phyloP scores from a whole-genome alignment of 1,140 invertebrate genomes.

The Campoletis sonorensis region DNA sequence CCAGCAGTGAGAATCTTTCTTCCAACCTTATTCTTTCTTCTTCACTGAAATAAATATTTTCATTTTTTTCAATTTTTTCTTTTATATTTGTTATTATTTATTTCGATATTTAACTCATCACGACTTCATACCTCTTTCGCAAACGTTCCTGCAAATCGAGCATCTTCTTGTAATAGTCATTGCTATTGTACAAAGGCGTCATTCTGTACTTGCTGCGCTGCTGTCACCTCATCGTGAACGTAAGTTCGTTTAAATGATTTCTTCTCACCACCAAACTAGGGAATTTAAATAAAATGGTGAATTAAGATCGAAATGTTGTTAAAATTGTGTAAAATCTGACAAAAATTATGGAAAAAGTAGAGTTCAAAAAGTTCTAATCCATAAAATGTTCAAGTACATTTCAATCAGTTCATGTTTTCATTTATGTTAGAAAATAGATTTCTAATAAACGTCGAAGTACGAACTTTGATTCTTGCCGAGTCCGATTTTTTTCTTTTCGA shows the following conservation, averaged over 20 bases:
- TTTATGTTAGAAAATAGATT: too few relatives aligned
- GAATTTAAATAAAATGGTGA: too few relatives aligned
- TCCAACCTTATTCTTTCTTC: conserved; percentile 72
- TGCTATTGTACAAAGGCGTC: conserved; percentile 61
- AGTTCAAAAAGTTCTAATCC: too few relatives aligned
- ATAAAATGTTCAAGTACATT: too few relatives aligned
- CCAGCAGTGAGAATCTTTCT: conserved; percentile 68
- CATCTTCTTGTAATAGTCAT: conserved; percentile 70
- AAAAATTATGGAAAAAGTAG: neutral
- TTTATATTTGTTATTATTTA: neutral
- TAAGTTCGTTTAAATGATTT: neutral
- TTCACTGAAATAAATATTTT: conserved; percentile 65
- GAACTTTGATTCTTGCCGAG: too few relatives aligned
- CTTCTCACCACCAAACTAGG: neutral
- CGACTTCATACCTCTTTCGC: conserved; percentile 66
- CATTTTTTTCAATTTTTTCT: conserved; percentile 17
- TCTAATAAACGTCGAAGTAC: too few relatives aligned
- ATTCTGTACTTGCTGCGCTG: conserved; percentile 48
- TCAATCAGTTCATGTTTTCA: too few relatives aligned
- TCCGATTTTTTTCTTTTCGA: too few relatives aligned
- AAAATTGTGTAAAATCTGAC: neutral
- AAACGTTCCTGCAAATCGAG: conserved; percentile 69
- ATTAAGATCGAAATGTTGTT: too few relatives aligned
- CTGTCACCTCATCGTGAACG: neutral
- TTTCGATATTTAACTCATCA: neutral